Conservation (phyloP, 2,797 vertebrate genomes). For the Adelosebastes latens region DNA sequence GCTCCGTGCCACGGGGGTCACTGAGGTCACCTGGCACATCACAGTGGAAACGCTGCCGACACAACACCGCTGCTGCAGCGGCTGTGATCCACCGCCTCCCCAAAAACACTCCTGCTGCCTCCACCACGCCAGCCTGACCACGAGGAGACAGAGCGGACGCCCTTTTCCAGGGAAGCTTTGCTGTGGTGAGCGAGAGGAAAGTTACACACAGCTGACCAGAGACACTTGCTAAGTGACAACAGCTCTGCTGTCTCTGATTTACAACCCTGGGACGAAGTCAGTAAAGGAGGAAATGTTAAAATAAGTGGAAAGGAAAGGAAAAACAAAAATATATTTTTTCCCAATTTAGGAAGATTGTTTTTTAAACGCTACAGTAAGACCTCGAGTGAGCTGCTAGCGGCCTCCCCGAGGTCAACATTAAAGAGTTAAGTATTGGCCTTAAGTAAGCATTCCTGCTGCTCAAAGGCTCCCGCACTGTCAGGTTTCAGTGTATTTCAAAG, state of each 20-base stretch:
- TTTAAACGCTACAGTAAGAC: not conserved
- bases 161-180: slow-evolving; percentile 48
- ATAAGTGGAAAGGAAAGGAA: not conserved
- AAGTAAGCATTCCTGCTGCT: slow-evolving; percentile 7
- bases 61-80: slow-evolving; percentile 62
- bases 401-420: not conserved
- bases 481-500: slow-evolving; percentile 11
- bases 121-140: slow-evolving; percentile 26
- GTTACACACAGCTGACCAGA: slow-evolving; percentile 31
- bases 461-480: not conserved
- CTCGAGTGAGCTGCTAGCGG: not conserved
- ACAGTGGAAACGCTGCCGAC: slow-evolving; percentile 66
- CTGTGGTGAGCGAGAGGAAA: slow-evolving; percentile 51
- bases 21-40: slow-evolving; percentile 69
- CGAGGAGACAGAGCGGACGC: slow-evolving; percentile 47
- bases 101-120: slow-evolving; percentile 29
- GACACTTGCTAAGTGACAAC: not conserved
- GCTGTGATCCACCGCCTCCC: slow-evolving; percentile 29
- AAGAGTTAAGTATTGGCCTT: slow-evolving; percentile 2
- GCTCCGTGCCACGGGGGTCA: slow-evolving; percentile 47
- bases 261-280: not conserved
- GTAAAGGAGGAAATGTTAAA: not conserved
- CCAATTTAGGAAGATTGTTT: not conserved
- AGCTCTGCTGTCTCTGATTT: slow-evolving; percentile 5
- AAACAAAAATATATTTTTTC: not conserved